These are phyloP conservation scores for Drosophila ustulata DNA, from an alignment of 2,888 invertebrate species.

Conservation along the genomic window DNA sequence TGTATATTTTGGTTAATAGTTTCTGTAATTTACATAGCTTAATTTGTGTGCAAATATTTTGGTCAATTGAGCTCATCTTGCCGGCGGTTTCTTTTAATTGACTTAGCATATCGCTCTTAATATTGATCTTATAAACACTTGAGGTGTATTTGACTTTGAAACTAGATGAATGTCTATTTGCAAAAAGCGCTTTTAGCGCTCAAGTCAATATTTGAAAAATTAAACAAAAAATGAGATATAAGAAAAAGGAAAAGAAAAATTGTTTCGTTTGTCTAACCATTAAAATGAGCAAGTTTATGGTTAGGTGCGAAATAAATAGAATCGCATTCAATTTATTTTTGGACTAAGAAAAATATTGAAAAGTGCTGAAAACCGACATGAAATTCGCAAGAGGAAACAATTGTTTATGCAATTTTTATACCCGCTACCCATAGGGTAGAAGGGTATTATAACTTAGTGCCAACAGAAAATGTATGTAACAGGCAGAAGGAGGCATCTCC, in stretches of 20 bases:
- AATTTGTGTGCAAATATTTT: conserved; percentile 71
- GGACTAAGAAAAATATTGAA: conserved; percentile 43
- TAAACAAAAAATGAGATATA: conserved; percentile 28
- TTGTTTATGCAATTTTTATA: conserved; percentile 68
- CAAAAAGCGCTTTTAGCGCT: conserved; percentile 51
- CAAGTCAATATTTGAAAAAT: conserved; percentile 68
- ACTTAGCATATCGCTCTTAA: conserved; percentile 34
- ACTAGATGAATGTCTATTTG: conserved; percentile 48
- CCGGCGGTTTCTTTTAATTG: conserved; percentile 54
- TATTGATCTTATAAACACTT: conserved; percentile 35
- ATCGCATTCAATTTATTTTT: conserved; percentile 50
- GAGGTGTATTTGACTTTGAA: conserved; percentile 23
- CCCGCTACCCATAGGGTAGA: too few species aligned
- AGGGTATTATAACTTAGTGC: too few species aligned
- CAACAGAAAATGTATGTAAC: too few species aligned
- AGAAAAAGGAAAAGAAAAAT: conserved; percentile 17
- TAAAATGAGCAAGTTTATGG: conserved; percentile 69
- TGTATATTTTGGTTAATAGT: conserved; percentile 40
- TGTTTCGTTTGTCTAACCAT: conserved; percentile 51
- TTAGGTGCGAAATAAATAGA: conserved; percentile 72
- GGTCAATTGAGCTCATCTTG: conserved; percentile 25
- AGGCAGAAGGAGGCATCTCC: too few species aligned
- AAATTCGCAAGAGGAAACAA: conserved; percentile 58
- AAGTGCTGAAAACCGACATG: conserved; percentile 40
- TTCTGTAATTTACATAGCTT: conserved; percentile 64